Percentiles rank a stretch among this genome's conserved stretches.
These are phyloP conservation scores for Zaprionus camerounensis DNA, from an alignment of 1,140 invertebrate genomes.

Conservation along the genomic window DNA sequence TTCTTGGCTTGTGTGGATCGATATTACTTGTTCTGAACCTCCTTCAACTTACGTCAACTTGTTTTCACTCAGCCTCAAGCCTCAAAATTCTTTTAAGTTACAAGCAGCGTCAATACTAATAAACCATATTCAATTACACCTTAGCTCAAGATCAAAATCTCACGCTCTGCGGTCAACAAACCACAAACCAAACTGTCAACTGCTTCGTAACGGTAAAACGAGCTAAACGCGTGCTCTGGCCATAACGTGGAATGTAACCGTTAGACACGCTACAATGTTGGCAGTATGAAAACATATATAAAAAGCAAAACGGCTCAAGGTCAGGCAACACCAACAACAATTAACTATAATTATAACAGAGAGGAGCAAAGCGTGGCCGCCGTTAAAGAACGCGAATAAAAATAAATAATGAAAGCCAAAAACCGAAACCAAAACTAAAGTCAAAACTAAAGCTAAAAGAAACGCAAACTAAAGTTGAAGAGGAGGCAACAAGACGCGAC, in stretches of 20 bases:
- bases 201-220: constrained; percentile 25
- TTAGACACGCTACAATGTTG: constrained; percentile 52
- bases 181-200: constrained; percentile 34
- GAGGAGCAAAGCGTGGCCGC: constrained; percentile 46
- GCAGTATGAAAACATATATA: constrained; percentile 25
- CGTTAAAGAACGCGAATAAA: constrained; percentile 46
- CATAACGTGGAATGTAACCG: constrained; percentile 54
- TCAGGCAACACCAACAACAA: constrained; percentile 57
- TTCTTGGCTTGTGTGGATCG: background rate
- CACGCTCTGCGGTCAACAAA: constrained; percentile 42
- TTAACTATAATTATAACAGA: constrained; percentile 75
- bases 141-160: background rate
- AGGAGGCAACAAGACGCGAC: constrained; percentile 38
- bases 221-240: constrained; percentile 14
- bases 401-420: constrained; percentile 77
- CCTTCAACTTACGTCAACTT: background rate
- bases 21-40: background rate
- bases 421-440: constrained; percentile 68
- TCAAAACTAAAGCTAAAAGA: constrained; percentile 33
- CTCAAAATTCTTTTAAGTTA: background rate
- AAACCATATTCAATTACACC: constrained; percentile 5
- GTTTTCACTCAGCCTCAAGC: background rate
- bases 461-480: constrained; percentile 13
- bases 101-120: background rate
- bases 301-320: constrained; percentile 68